phyloP scores from a whole-genome alignment of 2,888 invertebrate genomes.

The Torymus aiolomorphi region DNA sequence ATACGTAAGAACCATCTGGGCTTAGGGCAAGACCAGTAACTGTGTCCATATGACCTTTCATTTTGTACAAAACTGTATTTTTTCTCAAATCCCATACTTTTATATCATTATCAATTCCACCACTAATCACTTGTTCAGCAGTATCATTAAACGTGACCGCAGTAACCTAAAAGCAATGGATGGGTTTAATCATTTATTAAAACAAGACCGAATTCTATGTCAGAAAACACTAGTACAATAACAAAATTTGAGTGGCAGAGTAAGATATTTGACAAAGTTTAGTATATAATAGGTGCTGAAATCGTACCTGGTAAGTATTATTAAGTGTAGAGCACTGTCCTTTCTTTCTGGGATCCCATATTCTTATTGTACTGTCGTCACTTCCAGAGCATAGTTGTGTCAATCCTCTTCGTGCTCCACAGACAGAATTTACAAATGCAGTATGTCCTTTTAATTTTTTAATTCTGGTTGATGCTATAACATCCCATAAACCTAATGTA shows the following conservation, averaged over 20 bases:
- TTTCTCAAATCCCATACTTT: conserved; percentile 98
- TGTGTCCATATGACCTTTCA: conserved; percentile 97
- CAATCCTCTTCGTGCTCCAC: conserved; percentile 90
- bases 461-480: conserved; percentile 89
- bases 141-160: conserved; percentile 96
- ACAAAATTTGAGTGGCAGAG: too few relatives aligned
- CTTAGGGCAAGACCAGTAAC: conserved; percentile 93
- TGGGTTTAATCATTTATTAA: neutral
- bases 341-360: conserved; percentile 95
- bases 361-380: conserved; percentile 94
- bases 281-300: neutral
- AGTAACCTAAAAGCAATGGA: conserved; percentile 78
- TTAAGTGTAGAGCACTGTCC: conserved; percentile 86
- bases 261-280: too few relatives aligned
- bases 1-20: conserved; percentile 90
- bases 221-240: neutral
- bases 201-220: neutral
- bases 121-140: conserved; percentile 94
- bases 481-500: conserved; percentile 96
- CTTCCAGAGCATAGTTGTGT: conserved; percentile 94
- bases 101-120: conserved; percentile 97
- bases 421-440: conserved; percentile 84
- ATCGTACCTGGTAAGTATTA: conserved; percentile 81
- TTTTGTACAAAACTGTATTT: conserved; percentile 87
- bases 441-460: conserved; percentile 92